Evolutionary conservation across 53 echinoderm and acorn worm genomes (phyloP), one percentile per base, ranked within the genome.

Genomic region (Holothuria leucospilota): DNA sequence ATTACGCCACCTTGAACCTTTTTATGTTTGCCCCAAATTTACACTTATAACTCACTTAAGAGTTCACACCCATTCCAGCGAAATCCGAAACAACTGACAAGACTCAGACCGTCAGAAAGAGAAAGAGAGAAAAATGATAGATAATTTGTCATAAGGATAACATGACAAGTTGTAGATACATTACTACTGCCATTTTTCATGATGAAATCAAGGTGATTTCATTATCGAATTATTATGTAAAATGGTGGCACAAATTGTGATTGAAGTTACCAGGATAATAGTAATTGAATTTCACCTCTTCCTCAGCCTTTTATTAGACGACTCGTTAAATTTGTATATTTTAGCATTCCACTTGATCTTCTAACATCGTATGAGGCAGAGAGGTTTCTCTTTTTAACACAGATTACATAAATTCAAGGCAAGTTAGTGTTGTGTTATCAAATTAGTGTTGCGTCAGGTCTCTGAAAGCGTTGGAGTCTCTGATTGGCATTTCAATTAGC

Each of bases 1-100:
- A 75, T 75, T 75, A 75, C 75, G 41, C 23, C 75, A 75, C 75
- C 75, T 75, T 75, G 75, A 75, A 75, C 75, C 75, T 75, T 75
- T 75, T 75, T 75, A 51, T 52, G 75, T 75, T 75, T 52, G 75
- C 49, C 75, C 75, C 52, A 75, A 75, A 75, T 75, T 23, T 46
- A 28, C 23, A 26, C 38, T 75, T 14, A 49, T 75, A 75, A 75
- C 75, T 75, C 75, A 51, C 27, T 52, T 75, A 75, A 52, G n/a
- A 21, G 18, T 18, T 56, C 56, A 18, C 56, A 56, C 56, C 8
- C 18, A 56, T 56, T 3, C 18, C 56, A 3, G 15, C 16, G 56
- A 56, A 56, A 56, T 9, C 18, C 15, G 56, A 56, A 56, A 56
- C 56, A 56, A 56, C 15, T 56, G 8, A 16, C 56, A 18, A 56